phyloP scores from a whole-genome alignment of 2,797 vertebrate species.

The Channa striata region DNA sequence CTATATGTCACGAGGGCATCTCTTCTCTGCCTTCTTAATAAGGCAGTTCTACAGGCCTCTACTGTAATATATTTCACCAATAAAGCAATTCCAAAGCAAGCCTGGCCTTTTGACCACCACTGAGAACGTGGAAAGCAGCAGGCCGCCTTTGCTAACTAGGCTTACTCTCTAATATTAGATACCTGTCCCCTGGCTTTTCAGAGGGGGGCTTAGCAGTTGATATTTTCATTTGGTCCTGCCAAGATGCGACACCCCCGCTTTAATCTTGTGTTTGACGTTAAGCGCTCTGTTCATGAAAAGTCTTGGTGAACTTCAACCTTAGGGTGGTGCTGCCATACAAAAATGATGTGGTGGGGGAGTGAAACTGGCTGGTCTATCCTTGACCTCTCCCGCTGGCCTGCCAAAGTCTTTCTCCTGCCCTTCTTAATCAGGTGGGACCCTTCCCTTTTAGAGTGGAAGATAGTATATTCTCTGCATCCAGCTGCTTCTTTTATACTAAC shows the following conservation, averaged over 20 bases:
- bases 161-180: slow-evolving; percentile 89
- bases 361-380: slow-evolving; percentile 81
- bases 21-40: slow-evolving; percentile 85
- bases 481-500: slow-evolving; percentile 69
- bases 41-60: slow-evolving; percentile 82
- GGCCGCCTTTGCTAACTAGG: slow-evolving; percentile 84
- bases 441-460: slow-evolving; percentile 72
- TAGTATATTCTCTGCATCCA: slow-evolving; percentile 67
- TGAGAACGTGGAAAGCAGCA: slow-evolving; percentile 80
- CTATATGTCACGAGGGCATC: slow-evolving; percentile 78
- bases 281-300: slow-evolving; percentile 92
- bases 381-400: slow-evolving; percentile 84
- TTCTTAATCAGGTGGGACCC: slow-evolving; percentile 85
- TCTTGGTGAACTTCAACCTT: slow-evolving; percentile 88
- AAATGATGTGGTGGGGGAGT: slow-evolving; percentile 81
- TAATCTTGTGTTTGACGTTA: slow-evolving; percentile 94
- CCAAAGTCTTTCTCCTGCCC: slow-evolving; percentile 84
- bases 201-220: slow-evolving; percentile 89
- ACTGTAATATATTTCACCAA: slow-evolving; percentile 88
- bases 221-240: slow-evolving; percentile 93
- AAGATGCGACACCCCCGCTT: slow-evolving; percentile 88
- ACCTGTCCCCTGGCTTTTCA: slow-evolving; percentile 87
- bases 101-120: slow-evolving; percentile 76
- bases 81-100: slow-evolving; percentile 83
- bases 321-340: slow-evolving; percentile 87